Base-by-base conservation (phyloP, 2,113 vertebrate species). In the Abramis brama region DNA sequence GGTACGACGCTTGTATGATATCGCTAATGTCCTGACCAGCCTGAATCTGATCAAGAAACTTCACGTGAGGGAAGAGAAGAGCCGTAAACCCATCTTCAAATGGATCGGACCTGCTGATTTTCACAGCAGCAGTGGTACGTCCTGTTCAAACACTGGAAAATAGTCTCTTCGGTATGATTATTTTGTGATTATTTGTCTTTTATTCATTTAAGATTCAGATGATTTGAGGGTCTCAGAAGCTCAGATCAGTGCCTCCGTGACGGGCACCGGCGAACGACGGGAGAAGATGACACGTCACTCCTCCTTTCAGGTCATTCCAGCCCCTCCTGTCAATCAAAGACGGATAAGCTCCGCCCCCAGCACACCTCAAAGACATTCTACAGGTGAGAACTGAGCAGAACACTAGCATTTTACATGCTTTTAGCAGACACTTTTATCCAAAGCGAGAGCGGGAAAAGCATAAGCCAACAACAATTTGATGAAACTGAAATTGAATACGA, bases 11-110 rank as follows among this genome's bases (percentile, higher is more conserved):
- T 92, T 99, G 84, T 99, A 99, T 84, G 97, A 99, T 84, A 99
- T 99, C 23, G 97, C 98, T 1, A 99, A 99, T 52, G 97, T 99
- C 83, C 95, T 99, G 79, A 97, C 96, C 84, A 99, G 98, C 91
- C 94, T 99, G 78, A 94, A 97, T 79, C 97, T 99, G 77, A 98
- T 99, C 82, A 96, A 98, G 93, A 99, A 99, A 91, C 96, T 99
- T 81, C 97, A 97, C 0, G 94, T 99, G 47, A 97, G 95, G 0
- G 98, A 99, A 70, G 96, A 96, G 86, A 94, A 96, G 79, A 97
- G 97, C 0, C 95, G 97, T 91, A 99, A 99, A 86, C 96, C 97
- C 17, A 97, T 98, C 23, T 99, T 99, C 70, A 95, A 97, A 70
- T 99, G 98, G 98, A 97, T 95, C 3, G 97, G 98, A 55, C 97